These are phyloP conservation scores for Pemphigus obesinymphae DNA, from an alignment of 1,140 invertebrate genomes.

Conservation along the genomic window DNA sequence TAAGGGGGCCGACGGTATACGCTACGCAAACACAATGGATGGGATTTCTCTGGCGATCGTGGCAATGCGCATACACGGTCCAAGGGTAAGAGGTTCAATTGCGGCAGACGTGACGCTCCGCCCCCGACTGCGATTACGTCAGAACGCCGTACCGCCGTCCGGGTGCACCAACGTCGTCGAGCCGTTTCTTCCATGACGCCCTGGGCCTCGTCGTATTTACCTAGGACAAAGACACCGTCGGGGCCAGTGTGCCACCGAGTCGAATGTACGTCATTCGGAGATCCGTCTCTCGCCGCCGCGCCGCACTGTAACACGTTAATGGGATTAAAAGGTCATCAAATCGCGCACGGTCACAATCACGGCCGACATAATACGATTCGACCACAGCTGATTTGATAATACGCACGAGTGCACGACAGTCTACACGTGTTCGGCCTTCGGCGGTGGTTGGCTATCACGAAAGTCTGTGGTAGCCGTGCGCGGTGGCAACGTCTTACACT, in stretches of 20 bases:
- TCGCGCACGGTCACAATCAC: not conserved
- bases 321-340: slow-evolving; percentile 18
- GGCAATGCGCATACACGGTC: not conserved
- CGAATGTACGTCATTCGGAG: too few relatives aligned
- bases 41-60: not conserved
- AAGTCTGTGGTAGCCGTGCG: too few relatives aligned
- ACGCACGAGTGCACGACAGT: not conserved
- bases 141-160: not conserved
- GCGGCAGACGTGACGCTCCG: not conserved
- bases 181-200: slow-evolving; percentile 1
- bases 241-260: not conserved
- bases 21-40: slow-evolving; percentile 14
- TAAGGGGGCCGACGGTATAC: too few relatives aligned
- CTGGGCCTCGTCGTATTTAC: not conserved
- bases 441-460: too few relatives aligned
- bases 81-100: not conserved
- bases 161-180: not conserved
- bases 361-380: not conserved
- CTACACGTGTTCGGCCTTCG: not conserved
- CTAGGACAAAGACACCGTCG: not conserved
- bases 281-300: too few relatives aligned
- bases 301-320: not conserved
- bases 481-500: too few relatives aligned
- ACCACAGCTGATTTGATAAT: not conserved
- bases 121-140: not conserved